phyloP scores from a whole-genome alignment of 2,797 vertebrate genomes.

The Gouania willdenowi region DNA sequence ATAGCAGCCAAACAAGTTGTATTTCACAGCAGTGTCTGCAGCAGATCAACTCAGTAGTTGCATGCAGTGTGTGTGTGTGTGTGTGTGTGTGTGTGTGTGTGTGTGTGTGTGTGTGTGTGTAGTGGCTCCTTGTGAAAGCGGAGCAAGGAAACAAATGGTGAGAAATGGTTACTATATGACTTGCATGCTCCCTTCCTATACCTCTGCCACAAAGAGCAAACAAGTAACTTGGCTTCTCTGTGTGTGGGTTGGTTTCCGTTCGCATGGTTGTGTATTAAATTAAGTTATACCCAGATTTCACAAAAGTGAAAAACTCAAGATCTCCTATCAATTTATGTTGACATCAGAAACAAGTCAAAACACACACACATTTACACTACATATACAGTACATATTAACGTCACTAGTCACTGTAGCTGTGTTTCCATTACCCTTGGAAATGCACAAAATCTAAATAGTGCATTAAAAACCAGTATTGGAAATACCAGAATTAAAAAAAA shows the following conservation, averaged over 20 bases:
- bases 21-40: slow-evolving; percentile 42
- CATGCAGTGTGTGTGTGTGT: slow-evolving; percentile 6
- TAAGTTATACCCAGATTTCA: too few species aligned
- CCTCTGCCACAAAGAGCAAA: slow-evolving; percentile 37
- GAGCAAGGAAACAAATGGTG: slow-evolving; percentile 10
- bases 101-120: neutral
- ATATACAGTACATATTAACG: too few species aligned
- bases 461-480: too few species aligned
- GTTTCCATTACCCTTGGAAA: too few species aligned
- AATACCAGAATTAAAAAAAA: too few species aligned
- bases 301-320: too few species aligned
- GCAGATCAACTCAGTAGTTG: slow-evolving; percentile 47
- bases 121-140: neutral
- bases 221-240: slow-evolving; percentile 2
- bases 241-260: slow-evolving; percentile 1
- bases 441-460: too few species aligned
- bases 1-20: slow-evolving; percentile 57
- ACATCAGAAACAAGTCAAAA: too few species aligned
- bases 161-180: slow-evolving; percentile 34
- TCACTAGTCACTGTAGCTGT: too few species aligned
- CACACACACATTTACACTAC: too few species aligned
- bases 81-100: neutral
- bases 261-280: too few species aligned
- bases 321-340: too few species aligned
- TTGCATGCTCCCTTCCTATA: slow-evolving; percentile 26